Evolutionary conservation across 2,888 invertebrate genomes (phyloP).

Genomic region (Petrolisthes manimaculis): DNA sequence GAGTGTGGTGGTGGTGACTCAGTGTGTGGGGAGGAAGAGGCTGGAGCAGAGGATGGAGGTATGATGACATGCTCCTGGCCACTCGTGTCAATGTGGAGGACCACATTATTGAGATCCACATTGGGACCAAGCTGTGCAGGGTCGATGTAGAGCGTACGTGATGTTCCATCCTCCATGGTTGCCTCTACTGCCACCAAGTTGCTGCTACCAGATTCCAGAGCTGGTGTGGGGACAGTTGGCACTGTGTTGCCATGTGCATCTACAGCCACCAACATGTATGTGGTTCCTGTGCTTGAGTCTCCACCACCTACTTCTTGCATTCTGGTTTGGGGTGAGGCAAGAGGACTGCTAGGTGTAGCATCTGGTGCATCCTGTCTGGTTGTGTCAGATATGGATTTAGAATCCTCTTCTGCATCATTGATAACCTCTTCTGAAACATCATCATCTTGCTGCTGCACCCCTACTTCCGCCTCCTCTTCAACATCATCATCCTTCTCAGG

Average conservation of each 20-base stretch:
- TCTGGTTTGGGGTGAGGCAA: background rate
- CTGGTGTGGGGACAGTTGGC: constrained; percentile 62
- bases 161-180: constrained; percentile 64
- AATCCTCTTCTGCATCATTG: constrained; percentile 14
- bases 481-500: background rate
- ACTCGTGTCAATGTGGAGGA: constrained; percentile 64
- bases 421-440: background rate
- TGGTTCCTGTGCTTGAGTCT: constrained; percentile 55
- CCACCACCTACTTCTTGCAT: background rate
- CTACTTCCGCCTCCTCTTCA: background rate
- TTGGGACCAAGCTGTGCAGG: constrained; percentile 65
- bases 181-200: constrained; percentile 65
- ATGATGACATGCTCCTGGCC: constrained; percentile 63
- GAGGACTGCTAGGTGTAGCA: background rate
- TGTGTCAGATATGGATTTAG: background rate
- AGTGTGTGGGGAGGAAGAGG: constrained; percentile 14
- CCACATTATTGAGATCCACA: constrained; percentile 63
- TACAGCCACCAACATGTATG: constrained; percentile 66
- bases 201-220: constrained; percentile 51
- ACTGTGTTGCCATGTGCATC: constrained; percentile 65
- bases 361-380: background rate
- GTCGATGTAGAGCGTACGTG: constrained; percentile 64
- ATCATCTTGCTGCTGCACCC: background rate
- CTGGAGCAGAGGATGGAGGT: constrained; percentile 47
- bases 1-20: background rate